Base-by-base conservation (phyloP, 2,113 vertebrate genomes). In the Sebastes fasciatus region DNA sequence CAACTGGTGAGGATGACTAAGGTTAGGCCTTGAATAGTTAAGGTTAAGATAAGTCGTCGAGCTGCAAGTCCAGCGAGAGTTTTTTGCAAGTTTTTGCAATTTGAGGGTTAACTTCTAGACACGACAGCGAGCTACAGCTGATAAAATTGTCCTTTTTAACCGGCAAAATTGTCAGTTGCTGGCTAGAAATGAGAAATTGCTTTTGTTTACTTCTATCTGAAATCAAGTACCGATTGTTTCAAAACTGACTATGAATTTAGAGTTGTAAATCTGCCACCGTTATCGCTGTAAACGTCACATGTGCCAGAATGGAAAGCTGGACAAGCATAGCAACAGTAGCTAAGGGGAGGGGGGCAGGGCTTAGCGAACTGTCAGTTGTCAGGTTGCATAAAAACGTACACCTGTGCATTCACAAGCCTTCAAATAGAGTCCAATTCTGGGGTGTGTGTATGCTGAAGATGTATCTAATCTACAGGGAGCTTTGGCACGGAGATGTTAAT, bases 401-500 rank as follows among this genome's bases (percentile, higher is more conserved):
- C 21, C 21, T 57, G 6, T 5, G 40, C 17, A 45, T 64, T 52
- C 46, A 4, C 16, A 60, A 60, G n/a, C 48, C 55, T 52, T 61
- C 62, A 21, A 52, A n/a, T 1, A 16, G 26, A 54, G 71, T 60
- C 13, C 40, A 13, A 42, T 12, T 42, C 23, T 46, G 66, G 13
- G 48, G 71, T 21, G 34, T 10, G 49, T 64, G 19, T 63, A 1
- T 3, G 19, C 4, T n/a, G 12, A 79, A 49, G 55, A 5, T 17
- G 5, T 13, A 46, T 49, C 65, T 48, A 54, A 34, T 58, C 52
- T 55, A 14, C 54, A 57, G 14, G 54, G 73, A 82, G 78, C 84
- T 87, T 91, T 89, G 90, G 87, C 78, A 65, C 65, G 61, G 26
- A 82, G 68, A 74, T 61, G 70, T 80, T 58, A 62, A 67, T 45